These are phyloP conservation scores for Sesia apiformis DNA, from an alignment of 2,888 invertebrate genomes.

Conservation along the genomic window DNA sequence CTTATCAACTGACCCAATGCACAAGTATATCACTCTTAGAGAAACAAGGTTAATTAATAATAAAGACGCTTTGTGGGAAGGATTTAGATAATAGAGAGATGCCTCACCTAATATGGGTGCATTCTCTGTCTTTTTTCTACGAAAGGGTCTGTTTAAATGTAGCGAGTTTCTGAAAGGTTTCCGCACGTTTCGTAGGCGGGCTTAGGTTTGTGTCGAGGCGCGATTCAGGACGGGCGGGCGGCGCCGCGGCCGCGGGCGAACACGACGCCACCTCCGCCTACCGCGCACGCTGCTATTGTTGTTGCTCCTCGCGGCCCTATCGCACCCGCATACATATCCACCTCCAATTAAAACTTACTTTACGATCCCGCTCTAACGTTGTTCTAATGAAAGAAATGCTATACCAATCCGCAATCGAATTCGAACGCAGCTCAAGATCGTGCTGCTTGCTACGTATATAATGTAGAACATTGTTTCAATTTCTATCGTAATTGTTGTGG, in stretches of 20 bases:
- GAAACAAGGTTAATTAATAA: no score
- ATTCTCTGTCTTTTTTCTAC: no score
- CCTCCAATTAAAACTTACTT: constrained; percentile 54
- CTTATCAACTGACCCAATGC: no score
- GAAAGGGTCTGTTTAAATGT: no score
- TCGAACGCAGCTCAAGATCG: constrained; percentile 11
- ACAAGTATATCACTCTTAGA: no score
- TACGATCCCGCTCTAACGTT: constrained; percentile 34
- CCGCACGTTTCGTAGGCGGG: constrained; percentile 27
- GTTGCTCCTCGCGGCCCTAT: constrained; percentile 21
- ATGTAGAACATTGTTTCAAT: not conserved
- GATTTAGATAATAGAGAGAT: no score
- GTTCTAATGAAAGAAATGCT: constrained; percentile 36
- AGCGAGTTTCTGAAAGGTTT: constrained; percentile 13
- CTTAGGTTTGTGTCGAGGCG: constrained; percentile 33
- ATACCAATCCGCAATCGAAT: not conserved
- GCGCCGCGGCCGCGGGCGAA: constrained; percentile 42
- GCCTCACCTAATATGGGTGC: no score
- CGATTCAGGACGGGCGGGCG: constrained; percentile 42
- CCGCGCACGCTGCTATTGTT: constrained; percentile 58
- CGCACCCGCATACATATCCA: constrained; percentile 24
- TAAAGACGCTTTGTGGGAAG: no score
- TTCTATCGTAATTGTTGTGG: not conserved
- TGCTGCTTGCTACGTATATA: constrained; percentile 14
- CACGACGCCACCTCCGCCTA: constrained; percentile 56